Percentiles rank a stretch among this genome's conserved stretches.
phyloP scores from a whole-genome alignment of 2,888 invertebrate species.

The Anodontia alba region DNA sequence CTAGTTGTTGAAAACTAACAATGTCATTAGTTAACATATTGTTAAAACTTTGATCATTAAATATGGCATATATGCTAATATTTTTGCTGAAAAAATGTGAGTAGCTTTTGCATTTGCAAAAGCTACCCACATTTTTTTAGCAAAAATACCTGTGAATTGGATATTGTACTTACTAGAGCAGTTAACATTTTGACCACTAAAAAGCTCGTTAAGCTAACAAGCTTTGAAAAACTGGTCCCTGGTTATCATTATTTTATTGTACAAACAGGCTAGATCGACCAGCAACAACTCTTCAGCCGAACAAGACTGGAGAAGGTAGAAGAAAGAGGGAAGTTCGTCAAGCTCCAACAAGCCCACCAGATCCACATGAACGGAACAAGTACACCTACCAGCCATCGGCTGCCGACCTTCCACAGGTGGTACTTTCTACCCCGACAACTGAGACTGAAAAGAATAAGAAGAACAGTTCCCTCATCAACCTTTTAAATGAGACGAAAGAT shows the following conservation, averaged over 20 bases:
- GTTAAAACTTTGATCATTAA: no score
- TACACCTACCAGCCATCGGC: slow-evolving; percentile 32
- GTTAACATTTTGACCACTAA: no score
- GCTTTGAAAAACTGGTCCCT: no score
- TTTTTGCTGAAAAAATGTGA: no score
- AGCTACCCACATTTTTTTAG: no score
- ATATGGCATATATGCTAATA: no score
- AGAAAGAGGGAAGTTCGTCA: background rate
- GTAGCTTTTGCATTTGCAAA: no score
- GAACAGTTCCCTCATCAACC: background rate
- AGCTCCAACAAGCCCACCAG: background rate
- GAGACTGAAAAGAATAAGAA: background rate
- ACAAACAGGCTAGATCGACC: slow-evolving; percentile 32
- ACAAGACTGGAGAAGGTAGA: background rate
- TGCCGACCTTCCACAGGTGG: background rate
- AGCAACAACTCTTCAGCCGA: slow-evolving; percentile 28
- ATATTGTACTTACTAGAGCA: no score
- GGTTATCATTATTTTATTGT: background rate
- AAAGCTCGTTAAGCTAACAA: no score
- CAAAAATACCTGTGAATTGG: no score
- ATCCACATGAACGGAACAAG: slow-evolving; percentile 37
- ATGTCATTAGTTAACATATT: no score
- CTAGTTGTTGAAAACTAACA: no score
- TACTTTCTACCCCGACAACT: background rate
- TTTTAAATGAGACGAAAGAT: background rate